Percentiles rank a stretch among this genome's conserved stretches.
Evolutionary conservation across 2,797 vertebrate genomes (phyloP).

Genomic region (Hydrophis major): DNA sequence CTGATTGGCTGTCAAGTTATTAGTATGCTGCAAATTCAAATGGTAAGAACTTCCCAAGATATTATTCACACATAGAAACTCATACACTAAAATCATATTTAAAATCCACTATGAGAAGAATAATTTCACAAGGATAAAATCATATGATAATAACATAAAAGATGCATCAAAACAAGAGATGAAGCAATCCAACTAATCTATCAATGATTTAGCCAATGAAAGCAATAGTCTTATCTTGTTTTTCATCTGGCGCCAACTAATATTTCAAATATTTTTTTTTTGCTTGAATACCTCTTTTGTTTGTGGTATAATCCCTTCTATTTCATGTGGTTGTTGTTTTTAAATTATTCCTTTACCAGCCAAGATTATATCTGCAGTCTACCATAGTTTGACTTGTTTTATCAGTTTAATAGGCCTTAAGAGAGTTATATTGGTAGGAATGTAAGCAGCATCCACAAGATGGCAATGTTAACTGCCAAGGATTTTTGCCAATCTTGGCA

Average conservation of each 20-base stretch:
- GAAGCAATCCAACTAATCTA: background rate
- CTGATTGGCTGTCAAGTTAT: background rate
- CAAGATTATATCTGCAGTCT: background rate
- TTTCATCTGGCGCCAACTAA: background rate
- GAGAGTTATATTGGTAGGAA: background rate
- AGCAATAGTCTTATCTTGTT: background rate
- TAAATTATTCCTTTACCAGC: background rate
- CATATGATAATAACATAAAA: background rate
- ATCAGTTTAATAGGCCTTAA: background rate
- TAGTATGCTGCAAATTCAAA: background rate
- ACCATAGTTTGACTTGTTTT: background rate
- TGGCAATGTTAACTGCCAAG: background rate
- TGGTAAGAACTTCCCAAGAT: background rate
- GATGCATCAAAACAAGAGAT: background rate
- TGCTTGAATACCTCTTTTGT: background rate
- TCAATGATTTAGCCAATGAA: background rate
- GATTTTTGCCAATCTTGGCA: slow-evolving; percentile 38
- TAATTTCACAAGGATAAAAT: background rate
- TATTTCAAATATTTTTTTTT: background rate
- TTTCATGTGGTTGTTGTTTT: background rate
- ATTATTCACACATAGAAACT: background rate
- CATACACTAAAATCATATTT: background rate
- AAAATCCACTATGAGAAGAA: background rate
- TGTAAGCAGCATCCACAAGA: background rate
- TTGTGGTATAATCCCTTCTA: background rate